Base-by-base conservation (phyloP, 1,140 invertebrate genomes). In the Sycophaga agraensis region DNA sequence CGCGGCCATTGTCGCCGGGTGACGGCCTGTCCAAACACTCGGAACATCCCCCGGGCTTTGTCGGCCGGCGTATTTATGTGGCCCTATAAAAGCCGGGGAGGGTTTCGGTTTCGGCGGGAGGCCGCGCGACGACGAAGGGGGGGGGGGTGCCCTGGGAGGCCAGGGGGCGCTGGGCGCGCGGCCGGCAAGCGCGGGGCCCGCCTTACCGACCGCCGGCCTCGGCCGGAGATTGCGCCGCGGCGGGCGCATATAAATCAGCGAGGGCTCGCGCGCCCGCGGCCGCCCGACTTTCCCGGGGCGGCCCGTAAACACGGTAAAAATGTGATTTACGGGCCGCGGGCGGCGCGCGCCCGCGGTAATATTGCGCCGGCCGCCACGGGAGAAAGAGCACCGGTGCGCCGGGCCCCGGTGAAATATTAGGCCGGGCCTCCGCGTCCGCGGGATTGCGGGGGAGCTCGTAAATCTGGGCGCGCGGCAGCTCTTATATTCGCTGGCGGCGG, bases 21-120 rank as follows among this genome's bases (percentile, higher is more conserved):
- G 75, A 76, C 70, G 69, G 71, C 59, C 64, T 75, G 74, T 77
- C 74, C 66, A 77, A 76, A 74, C 72, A 76, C 55, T 72, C 66
- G 69, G 72, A 74, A 70, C 69, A 71, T 70, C 60, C 70, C 46
- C 56, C 46, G 28, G 31, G 9, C 42, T 40, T 58, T 21, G 34
- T 42, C 39, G 12, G 24, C 19, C 14, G 37, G 37, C 14, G n/a
- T 39, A 31, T 31, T 4, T 31, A 31, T 31, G 28, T 31, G 11
- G 28, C 28, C 37, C 4, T 11, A 14, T 4, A 39, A 39, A 14
- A 8, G n/a, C 16, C 17, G 19, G 5, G 40, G 40, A 7, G 12
- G 16, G 40, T 58, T 40, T 45, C 48, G 50, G 34, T 63, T 70
- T 67, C 65, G 70, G 66, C 70, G 69, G 5, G 28, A 39, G 71